These are phyloP conservation scores for Myopa tessellatipennis DNA, from an alignment of 2,888 invertebrate genomes.

Conservation along the genomic window DNA sequence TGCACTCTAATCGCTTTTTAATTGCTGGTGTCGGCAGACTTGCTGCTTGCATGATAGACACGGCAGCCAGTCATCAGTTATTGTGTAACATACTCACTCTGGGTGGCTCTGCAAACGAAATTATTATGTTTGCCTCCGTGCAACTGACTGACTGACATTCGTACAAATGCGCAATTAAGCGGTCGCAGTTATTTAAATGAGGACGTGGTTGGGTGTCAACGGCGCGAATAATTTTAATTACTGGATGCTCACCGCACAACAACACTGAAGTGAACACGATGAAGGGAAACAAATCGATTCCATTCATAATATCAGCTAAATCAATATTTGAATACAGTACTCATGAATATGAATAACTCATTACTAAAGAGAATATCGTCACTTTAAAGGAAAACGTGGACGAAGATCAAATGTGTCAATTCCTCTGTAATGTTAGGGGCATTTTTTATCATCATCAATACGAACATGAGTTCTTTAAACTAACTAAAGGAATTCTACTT, in stretches of 20 bases:
- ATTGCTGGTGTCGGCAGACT: conserved; percentile 36
- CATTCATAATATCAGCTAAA: neutral
- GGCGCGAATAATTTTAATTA: neutral
- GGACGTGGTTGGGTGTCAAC: neutral
- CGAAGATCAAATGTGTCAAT: too few species aligned
- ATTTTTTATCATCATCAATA: too few species aligned
- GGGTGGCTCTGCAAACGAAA: neutral
- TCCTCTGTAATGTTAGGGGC: too few species aligned
- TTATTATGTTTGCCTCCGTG: neutral
- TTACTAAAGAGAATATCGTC: too few species aligned
- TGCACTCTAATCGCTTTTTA: conserved; percentile 45
- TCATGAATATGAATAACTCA: too few species aligned
- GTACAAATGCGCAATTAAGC: conserved; percentile 1
- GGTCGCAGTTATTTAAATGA: neutral
- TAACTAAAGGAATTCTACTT: too few species aligned
- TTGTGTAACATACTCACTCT: neutral
- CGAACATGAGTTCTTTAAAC: too few species aligned
- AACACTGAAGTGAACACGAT: neutral
- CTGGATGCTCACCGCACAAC: neutral
- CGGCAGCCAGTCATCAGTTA: conserved; percentile 2
- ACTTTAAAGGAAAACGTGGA: too few species aligned
- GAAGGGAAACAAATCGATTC: neutral
- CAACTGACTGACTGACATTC: neutral
- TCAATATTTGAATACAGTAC: neutral
- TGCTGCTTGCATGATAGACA: conserved; percentile 29